Evolutionary conservation across 1,140 invertebrate genomes (phyloP).

Genomic region (Nomia melanderi): DNA sequence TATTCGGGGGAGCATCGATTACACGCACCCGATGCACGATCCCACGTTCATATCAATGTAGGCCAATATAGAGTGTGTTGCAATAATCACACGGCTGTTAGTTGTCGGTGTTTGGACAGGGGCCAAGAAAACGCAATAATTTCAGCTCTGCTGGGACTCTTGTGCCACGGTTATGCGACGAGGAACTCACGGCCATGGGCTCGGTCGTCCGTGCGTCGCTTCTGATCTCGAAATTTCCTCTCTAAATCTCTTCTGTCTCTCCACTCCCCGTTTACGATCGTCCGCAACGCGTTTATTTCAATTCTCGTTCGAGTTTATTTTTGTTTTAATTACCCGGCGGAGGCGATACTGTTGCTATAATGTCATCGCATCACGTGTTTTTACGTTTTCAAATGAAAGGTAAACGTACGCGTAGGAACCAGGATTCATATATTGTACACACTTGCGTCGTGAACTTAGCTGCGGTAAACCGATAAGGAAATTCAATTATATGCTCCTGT

Average conservation of each 20-base stretch:
- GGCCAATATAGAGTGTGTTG: constrained; percentile 67
- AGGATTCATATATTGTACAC: too few species aligned
- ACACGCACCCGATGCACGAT: constrained; percentile 8
- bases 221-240: constrained; percentile 46
- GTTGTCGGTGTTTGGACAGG: constrained; percentile 59
- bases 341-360: too few species aligned
- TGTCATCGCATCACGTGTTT: too few species aligned
- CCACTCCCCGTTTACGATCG: neutral
- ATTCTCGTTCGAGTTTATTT: neutral
- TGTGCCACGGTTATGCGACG: constrained; percentile 61
- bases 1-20: neutral
- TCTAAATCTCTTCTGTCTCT: neutral
- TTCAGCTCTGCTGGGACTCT: constrained; percentile 65
- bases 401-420: neutral
- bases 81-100: constrained; percentile 67
- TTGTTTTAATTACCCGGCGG: neutral
- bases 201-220: constrained; percentile 32
- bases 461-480: neutral
- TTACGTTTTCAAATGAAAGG: too few species aligned
- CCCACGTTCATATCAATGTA: constrained; percentile 61
- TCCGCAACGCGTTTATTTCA: constrained; percentile 18
- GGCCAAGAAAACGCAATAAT: constrained; percentile 74
- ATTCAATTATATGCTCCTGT: neutral
- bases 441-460: neutral
- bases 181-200: constrained; percentile 60